Conservation (phyloP, 1,140 invertebrate species). For the Periplaneta americana region DNA sequence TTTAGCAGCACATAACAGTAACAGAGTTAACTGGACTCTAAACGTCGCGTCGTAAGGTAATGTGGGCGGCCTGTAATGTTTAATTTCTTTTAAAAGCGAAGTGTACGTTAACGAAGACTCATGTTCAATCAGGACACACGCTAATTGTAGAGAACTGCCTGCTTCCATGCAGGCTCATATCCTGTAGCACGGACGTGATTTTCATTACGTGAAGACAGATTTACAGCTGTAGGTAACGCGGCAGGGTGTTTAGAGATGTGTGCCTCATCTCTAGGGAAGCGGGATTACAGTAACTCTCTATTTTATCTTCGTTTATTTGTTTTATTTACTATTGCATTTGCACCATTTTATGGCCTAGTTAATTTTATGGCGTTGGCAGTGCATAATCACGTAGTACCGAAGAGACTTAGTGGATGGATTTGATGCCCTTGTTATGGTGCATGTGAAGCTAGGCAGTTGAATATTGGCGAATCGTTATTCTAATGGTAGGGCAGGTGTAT, state of each 20-base stretch:
- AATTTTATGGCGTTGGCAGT: too few species aligned
- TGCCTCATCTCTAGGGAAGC: neutral
- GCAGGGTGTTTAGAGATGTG: neutral
- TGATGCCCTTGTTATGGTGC: too few species aligned
- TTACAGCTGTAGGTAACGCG: neutral
- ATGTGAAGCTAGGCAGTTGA: too few species aligned
- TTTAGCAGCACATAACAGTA: too few species aligned
- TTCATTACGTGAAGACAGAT: neutral
- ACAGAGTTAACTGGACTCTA: too few species aligned
- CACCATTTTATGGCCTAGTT: too few species aligned
- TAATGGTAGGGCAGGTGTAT: too few species aligned
- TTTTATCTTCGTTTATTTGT: neutral
- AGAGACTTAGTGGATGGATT: too few species aligned
- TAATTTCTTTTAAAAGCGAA: neutral
- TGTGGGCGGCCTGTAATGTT: too few species aligned
- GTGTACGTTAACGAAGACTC: neutral
- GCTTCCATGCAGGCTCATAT: neutral
- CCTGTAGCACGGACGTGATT: neutral
- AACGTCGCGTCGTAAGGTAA: too few species aligned
- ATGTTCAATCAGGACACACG: neutral
- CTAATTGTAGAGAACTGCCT: conserved; percentile 36
- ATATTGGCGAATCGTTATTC: too few species aligned
- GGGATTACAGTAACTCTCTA: neutral
- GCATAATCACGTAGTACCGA: too few species aligned
- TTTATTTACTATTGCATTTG: neutral